Percentiles rank a stretch among this genome's conserved stretches.
phyloP scores from a whole-genome alignment of 2,113 vertebrate species.

The Stomatorhinus ivindoensis region DNA sequence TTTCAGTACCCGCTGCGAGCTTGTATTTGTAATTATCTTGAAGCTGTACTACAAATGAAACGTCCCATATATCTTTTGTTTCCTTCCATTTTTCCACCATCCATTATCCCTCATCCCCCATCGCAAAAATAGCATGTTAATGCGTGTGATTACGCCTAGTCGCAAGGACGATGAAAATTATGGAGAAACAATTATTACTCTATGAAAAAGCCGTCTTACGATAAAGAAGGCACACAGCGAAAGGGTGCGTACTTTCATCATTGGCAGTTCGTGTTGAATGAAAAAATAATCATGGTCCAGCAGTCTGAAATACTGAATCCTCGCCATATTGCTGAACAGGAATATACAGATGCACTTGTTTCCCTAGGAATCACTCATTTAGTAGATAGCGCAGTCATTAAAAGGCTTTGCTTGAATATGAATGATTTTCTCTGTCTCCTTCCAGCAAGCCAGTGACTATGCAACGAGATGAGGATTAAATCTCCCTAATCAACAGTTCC shows the following conservation, averaged over 20 bases:
- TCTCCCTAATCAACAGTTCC: constrained; percentile 38
- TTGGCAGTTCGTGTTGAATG: neutral
- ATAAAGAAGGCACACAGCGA: neutral
- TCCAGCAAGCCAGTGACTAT: constrained; percentile 9
- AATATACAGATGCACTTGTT: neutral
- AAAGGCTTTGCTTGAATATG: neutral
- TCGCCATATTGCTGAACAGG: neutral
- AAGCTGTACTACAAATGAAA: neutral
- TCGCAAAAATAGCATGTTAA: neutral
- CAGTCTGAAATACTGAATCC: neutral
- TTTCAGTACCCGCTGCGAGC: neutral
- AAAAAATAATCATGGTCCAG: neutral
- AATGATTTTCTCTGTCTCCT: neutral
- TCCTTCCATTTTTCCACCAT: neutral
- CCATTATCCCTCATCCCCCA: too few relatives aligned
- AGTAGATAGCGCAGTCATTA: neutral
- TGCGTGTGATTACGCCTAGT: neutral
- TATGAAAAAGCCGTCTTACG: neutral
- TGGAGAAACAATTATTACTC: neutral
- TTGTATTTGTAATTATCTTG: neutral
- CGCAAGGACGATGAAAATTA: neutral
- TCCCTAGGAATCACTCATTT: neutral
- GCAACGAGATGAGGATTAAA: constrained; percentile 30
- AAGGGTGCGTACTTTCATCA: neutral
- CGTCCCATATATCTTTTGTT: neutral